These are phyloP conservation scores for Macrotis lagotis DNA, from an alignment of 2,113 vertebrate genomes.

Conservation along the genomic window DNA sequence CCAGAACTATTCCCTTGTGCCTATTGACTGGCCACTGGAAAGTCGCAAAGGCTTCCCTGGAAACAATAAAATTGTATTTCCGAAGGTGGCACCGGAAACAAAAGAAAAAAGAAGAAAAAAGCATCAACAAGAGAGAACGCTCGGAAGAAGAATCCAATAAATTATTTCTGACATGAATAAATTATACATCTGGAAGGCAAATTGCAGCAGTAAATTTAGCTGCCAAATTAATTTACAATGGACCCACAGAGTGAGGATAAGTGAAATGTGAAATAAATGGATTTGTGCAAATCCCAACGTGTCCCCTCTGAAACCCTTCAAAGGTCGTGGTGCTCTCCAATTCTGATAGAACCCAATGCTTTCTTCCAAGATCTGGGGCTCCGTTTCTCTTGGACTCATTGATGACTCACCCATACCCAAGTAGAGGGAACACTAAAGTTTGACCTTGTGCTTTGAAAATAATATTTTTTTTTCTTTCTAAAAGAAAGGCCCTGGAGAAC, in stretches of 20 bases:
- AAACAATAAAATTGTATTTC: constrained; percentile 69
- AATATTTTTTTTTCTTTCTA: background rate
- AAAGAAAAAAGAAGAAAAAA: background rate
- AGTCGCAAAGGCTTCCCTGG: constrained; percentile 61
- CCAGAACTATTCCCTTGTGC: constrained; percentile 77
- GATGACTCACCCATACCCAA: background rate
- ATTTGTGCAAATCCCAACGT: constrained; percentile 14
- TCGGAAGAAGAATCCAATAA: constrained; percentile 67
- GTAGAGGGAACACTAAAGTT: background rate
- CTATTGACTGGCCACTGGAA: constrained; percentile 71
- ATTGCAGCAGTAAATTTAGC: constrained; percentile 75
- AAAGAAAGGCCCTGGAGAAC: background rate
- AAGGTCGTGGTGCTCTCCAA: background rate
- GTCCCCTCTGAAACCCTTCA: constrained; percentile 34
- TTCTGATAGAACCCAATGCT: background rate
- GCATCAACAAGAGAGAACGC: background rate
- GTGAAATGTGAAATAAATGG: constrained; percentile 49
- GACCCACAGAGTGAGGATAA: constrained; percentile 60
- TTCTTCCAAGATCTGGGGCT: background rate
- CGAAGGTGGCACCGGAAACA: constrained; percentile 59
- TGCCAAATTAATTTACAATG: constrained; percentile 79
- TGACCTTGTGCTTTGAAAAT: background rate
- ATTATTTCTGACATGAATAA: constrained; percentile 80
- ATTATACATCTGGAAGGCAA: constrained; percentile 79
- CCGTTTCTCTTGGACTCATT: background rate